Base-by-base conservation (phyloP, 2,888 invertebrate species). In the Nezara viridula region DNA sequence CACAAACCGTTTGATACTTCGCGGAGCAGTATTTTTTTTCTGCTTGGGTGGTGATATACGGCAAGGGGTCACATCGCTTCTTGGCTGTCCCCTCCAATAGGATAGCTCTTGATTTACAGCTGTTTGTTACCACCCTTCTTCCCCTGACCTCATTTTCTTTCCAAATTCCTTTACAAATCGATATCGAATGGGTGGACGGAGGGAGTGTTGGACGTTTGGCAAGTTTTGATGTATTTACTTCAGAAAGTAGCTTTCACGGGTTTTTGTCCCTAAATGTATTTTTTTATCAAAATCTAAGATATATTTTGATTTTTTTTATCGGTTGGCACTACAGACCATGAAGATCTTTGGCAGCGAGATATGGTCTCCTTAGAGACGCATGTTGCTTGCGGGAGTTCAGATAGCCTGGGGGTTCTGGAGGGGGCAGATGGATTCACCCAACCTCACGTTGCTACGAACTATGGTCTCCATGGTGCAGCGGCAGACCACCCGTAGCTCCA, bases 111-210 rank as follows among this genome's bases (percentile, higher is more conserved):
- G 66, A 66, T 66, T 66, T 66, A 66, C 32, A 12, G 32, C 16
- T 66, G 66, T 66, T 66, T 66, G 66, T 66, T 66, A 7, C 32
- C 44, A 24, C 88, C n/a, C 60, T 24, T n/a, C 24, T 24, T 4
- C 52, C n/a, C n/a, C 49, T 89, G 37, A 89, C 88, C 86, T 44
- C 27, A 85, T 85, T 44, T 85, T 6, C 77, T 85, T 27, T 85
- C 40, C 47, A 52, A 66, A 66, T 66, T 66, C 66, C 32, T 66
- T 32, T 32, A 16, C 19, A 66, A 66, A 66, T 66, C 66, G 32
- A 66, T 66, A 66, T 32, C 32, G 66, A 7, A 66, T 19, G 19
- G 32, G 27, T 37, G 19, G 16, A 66, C 19, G 66, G 66, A 6
- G 32, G 66, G 14, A 27, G 60, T 60, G 9, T 19, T 12, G 66